phyloP scores from a whole-genome alignment of 2,113 vertebrate genomes.

The Bettongia penicillata region DNA sequence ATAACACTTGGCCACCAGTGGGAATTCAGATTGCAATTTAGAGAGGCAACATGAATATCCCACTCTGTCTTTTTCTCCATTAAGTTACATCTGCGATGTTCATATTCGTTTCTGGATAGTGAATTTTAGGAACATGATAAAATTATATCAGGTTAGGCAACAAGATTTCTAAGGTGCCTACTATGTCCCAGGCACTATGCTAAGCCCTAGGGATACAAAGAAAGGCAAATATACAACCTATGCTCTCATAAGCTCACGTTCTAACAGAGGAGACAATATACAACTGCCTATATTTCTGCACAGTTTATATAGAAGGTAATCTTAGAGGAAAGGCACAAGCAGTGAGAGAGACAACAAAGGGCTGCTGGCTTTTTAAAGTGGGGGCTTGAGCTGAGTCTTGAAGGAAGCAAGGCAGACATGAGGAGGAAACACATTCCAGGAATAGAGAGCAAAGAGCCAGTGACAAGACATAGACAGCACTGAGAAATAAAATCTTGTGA shows the following conservation, averaged over 20 bases:
- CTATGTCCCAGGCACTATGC: background rate
- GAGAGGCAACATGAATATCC: background rate
- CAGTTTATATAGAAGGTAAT: background rate
- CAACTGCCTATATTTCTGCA: background rate
- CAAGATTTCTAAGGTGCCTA: background rate
- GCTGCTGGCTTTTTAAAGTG: background rate
- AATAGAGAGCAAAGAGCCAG: background rate
- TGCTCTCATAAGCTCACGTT: background rate
- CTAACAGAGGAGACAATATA: background rate
- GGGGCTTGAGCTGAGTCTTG: background rate
- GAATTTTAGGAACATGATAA: background rate
- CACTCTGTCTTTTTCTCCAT: background rate
- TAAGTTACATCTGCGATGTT: background rate
- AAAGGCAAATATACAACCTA: background rate
- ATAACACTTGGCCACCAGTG: background rate
- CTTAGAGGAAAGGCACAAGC: background rate
- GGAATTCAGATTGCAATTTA: background rate
- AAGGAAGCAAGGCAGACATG: background rate
- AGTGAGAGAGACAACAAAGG: background rate
- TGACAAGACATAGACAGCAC: background rate
- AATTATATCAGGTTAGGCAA: background rate
- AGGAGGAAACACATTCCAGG: background rate
- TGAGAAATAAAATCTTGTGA: background rate
- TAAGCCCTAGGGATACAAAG: background rate
- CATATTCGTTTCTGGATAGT: background rate